Evolutionary conservation across 1,140 invertebrate species (phyloP), one percentile per base, ranked within the genome.

Genomic region (Atta colombica): DNA sequence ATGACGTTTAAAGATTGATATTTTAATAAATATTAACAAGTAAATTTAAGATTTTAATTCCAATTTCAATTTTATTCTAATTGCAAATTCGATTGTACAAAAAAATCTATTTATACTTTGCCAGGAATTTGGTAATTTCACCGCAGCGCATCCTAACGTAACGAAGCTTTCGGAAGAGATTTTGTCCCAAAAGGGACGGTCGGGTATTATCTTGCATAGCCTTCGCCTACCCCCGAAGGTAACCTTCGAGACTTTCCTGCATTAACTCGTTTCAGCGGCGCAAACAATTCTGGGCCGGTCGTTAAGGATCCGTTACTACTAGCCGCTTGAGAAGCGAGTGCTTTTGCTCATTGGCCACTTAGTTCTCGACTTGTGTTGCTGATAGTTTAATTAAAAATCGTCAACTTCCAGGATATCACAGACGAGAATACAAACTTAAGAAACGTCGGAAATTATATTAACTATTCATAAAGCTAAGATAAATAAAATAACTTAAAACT

Each of bases 241-340:
- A 89, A 89, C 72, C 84, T 80, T 66, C 18, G 65, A 68, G 86
- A 88, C 82, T 89, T 89, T 86, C 85, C 91, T 92, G 90, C 93
- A 92, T 94, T 94, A 93, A 93, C 90, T 93, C 92, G 89, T 92
- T 92, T 90, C 85, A 80, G 82, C 75, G 89, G 86, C 88, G 88
- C 87, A 89, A 92, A 91, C 91, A 88, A 90, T 93, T 91, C 88
- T 80, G 87, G 49, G 60, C 69, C 14, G 88, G 85, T 93, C 93
- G 92, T 93, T 93, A 92, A 75, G 91, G 86, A 87, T 88, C 86
- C 88, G 88, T 92, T 93, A 86, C 86, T 81, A 88, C 85, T 80
- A 86, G 85, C 58, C 80, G 80, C 80, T 87, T 82, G 77, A 87
- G 63, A 65, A 75, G 63, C 53, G 55, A 60, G 77, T 60, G 25